A percentile compares a stretch with the other conserved stretches of the same genome.
Evolutionary conservation across 2,888 invertebrate species (phyloP).

Genomic region (Lycophotia porphyrea): DNA sequence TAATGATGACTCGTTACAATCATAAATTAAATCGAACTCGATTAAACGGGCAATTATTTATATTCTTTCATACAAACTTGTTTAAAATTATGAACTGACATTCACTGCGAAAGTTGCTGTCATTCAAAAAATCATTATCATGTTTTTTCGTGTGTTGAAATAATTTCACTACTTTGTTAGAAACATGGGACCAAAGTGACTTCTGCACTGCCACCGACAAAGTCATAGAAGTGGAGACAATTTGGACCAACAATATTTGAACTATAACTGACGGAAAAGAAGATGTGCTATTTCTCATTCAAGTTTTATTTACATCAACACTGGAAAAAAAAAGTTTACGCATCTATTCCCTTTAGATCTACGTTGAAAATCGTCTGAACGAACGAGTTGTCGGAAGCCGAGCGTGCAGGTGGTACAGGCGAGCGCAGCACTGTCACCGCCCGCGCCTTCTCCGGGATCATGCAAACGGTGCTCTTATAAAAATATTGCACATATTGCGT

Average conservation of each 20-base stretch:
- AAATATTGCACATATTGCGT: not conserved
- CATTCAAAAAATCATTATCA: not conserved
- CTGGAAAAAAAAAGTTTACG: not conserved
- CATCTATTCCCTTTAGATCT: slow-evolving; percentile 27
- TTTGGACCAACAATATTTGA: not conserved
- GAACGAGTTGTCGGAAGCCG: slow-evolving; percentile 19
- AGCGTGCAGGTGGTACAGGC: slow-evolving; percentile 18
- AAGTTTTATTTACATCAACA: not conserved
- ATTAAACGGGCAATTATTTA: not conserved
- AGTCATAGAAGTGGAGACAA: not conserved
- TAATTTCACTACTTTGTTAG: not conserved
- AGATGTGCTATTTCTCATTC: not conserved
- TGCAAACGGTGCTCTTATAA: not conserved
- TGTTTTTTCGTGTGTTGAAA: not conserved
- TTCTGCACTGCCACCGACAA: not conserved
- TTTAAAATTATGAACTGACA: slow-evolving; percentile 2
- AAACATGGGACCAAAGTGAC: not conserved
- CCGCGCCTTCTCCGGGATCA: not conserved
- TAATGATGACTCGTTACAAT: not conserved
- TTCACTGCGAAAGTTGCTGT: slow-evolving; percentile 30
- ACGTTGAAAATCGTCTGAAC: slow-evolving; percentile 27
- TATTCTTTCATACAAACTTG: slow-evolving; percentile 7
- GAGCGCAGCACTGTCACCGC: not conserved
- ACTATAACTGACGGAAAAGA: no score
- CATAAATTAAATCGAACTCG: not conserved